These are phyloP conservation scores for Cromileptes altivelis DNA, from an alignment of 2,113 vertebrate species.

Conservation along the genomic window DNA sequence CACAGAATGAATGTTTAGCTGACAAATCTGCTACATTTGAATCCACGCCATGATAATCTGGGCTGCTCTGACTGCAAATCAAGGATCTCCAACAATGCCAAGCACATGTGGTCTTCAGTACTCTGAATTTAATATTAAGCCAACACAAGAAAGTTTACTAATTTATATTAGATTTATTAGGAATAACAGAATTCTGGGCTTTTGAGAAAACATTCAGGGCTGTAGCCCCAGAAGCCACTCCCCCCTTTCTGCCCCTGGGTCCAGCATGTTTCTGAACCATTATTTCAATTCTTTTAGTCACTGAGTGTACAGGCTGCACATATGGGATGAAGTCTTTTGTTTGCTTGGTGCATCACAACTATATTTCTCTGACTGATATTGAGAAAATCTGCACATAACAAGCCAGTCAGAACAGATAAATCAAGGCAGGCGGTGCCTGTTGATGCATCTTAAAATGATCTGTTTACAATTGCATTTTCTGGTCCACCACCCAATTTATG, in stretches of 20 bases:
- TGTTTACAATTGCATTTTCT: slow-evolving; percentile 32
- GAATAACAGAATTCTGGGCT: too few species aligned
- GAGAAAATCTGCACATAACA: slow-evolving; percentile 6
- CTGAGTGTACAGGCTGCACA: slow-evolving; percentile 1
- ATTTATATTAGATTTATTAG: too few species aligned
- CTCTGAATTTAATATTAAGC: too few species aligned
- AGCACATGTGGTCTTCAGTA: too few species aligned
- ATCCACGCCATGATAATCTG: too few species aligned
- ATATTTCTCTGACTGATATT: slow-evolving; percentile 2
- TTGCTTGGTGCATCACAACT: slow-evolving; percentile 1
- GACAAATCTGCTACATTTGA: too few species aligned
- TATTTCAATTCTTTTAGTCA: neutral
- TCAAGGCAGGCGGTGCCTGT: neutral
- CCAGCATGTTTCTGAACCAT: neutral
- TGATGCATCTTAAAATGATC: slow-evolving; percentile 18
- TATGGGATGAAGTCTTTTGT: neutral
- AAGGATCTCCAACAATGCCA: too few species aligned
- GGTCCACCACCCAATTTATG: slow-evolving; percentile 22
- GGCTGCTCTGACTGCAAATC: too few species aligned
- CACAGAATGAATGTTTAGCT: too few species aligned
- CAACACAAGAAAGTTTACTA: too few species aligned
- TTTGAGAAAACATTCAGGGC: too few species aligned
- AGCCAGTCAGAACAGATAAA: neutral
- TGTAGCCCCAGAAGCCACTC: too few species aligned
- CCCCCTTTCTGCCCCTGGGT: neutral